Conservation (phyloP, 2,888 invertebrate genomes). For the Amphimallon solstitiale region DNA sequence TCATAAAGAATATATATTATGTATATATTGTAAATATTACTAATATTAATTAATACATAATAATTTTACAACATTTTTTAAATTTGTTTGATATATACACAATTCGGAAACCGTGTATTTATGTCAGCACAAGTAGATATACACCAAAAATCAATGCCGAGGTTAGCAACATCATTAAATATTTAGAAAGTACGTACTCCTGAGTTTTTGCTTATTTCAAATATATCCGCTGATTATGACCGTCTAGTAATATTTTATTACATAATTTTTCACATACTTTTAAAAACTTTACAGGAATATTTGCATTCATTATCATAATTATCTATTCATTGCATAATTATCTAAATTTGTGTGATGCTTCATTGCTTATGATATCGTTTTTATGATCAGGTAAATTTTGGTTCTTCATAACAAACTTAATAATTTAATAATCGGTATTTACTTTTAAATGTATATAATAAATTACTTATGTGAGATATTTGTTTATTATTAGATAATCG, state of each 20-base stretch:
- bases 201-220: background rate
- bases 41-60: no score
- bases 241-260: background rate
- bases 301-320: conserved; percentile 8
- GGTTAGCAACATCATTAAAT: conserved; percentile 17
- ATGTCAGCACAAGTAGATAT: conserved; percentile 6
- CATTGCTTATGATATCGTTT: no score
- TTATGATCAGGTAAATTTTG: no score
- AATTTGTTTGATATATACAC: background rate
- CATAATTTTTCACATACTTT: conserved; percentile 1
- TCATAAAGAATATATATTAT: no score
- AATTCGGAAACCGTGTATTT: background rate
- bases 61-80: no score
- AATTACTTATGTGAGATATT: no score
- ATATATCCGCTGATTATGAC: background rate
- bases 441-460: no score
- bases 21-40: no score
- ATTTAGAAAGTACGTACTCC: conserved; percentile 13
- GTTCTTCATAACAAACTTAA: no score
- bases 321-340: background rate
- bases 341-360: background rate
- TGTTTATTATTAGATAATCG: no score
- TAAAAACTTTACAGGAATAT: background rate
- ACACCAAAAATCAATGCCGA: conserved; percentile 18
- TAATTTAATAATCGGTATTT: no score